Evolutionary conservation across 2,113 vertebrate species (phyloP), one percentile per base, ranked within the genome.

Genomic region (Phrynocephalus versicolor): DNA sequence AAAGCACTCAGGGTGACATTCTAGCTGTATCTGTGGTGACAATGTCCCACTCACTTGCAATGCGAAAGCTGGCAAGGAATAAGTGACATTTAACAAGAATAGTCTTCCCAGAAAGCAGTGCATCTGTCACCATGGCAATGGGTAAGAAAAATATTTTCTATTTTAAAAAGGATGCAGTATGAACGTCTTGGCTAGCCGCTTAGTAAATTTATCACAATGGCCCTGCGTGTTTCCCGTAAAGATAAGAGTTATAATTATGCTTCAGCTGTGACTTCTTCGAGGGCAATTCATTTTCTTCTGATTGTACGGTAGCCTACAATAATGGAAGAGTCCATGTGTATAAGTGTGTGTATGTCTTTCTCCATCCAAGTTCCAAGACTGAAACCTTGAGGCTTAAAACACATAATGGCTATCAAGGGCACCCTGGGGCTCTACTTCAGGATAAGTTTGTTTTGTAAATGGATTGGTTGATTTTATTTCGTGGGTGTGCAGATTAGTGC

Each of bases 111-210:
- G 84, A 81, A 85, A 77, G 58, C 60, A 74, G n/a, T 80, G 69
- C 57, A 64, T 64, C 37, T 73, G 84, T 85, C 77, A 80, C 84
- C 77, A 85, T 85, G 77, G 84, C 79, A 80, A 85, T 79, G 55
- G 57, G 18, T 72, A 69, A 80, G 58, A 70, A 65, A 72, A 80
- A 85, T 35, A 80, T 74, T 80, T 85, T 72, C 41, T 27, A 58
- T 75, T 75, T 76, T 72, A 27, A 71, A 65, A 71, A 37, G 30
- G 41, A 57, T 51, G 45, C 5, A 51, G 45, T 5, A 35, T n/a
- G 35, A 55, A 78, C 23, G 13, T 10, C 64, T 85, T 78, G 51
- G 45, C 33, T 77, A n/a, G 33, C 64, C 21, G 39, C 33, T 69
- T 85, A 10, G 0, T 78, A n/a, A 41, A 85, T 78, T 30, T 69